Conservation (phyloP, 2,888 invertebrate genomes). For the Micropterix aruncella region DNA sequence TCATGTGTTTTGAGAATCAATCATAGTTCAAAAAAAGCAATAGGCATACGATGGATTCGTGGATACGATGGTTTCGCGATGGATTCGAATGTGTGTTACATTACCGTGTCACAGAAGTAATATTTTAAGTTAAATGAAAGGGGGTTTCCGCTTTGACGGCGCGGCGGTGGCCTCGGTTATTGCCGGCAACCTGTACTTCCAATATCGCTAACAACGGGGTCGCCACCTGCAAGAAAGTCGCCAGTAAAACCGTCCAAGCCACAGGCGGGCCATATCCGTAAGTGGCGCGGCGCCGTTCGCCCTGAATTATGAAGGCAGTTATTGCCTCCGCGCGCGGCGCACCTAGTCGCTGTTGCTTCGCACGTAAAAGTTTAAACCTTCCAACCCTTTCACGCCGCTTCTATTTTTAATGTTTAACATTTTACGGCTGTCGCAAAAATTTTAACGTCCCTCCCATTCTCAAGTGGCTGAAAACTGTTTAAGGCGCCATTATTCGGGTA, state of each 20-base stretch:
- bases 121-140: background rate
- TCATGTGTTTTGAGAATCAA: too few relatives aligned
- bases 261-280: background rate
- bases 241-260: background rate
- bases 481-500: too few relatives aligned
- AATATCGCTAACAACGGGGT: background rate
- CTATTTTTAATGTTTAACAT: background rate
- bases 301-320: background rate
- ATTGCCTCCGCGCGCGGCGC: background rate
- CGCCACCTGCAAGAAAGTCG: background rate
- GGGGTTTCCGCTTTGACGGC: too few relatives aligned
- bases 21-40: too few relatives aligned
- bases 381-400: background rate
- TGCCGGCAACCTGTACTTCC: background rate
- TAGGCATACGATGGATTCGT: too few relatives aligned
- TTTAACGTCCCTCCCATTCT: too few relatives aligned
- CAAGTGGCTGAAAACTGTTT: too few relatives aligned
- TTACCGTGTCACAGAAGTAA: too few relatives aligned
- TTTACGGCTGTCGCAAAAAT: too few relatives aligned
- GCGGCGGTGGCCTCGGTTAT: background rate
- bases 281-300: background rate
- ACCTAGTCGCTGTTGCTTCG: background rate
- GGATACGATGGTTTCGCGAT: too few relatives aligned
- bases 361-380: background rate
- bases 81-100: too few relatives aligned